Evolutionary conservation across 2,113 vertebrate genomes (phyloP), one percentile per base, ranked within the genome.

Genomic region (Myodes glareolus): DNA sequence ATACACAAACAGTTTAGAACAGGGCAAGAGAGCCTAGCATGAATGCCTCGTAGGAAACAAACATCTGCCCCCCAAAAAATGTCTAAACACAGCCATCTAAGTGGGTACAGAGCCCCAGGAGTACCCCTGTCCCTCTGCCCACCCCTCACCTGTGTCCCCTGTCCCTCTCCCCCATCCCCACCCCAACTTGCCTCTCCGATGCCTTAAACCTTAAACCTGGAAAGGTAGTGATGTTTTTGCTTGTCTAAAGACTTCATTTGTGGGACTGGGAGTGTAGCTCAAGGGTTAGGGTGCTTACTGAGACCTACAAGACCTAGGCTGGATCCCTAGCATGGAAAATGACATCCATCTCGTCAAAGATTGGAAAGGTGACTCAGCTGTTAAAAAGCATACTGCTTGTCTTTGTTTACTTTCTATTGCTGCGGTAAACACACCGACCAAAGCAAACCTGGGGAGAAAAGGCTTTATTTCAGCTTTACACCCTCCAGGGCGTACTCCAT

Each of bases 181-280:
- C 75, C 47, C 75, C 47, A 29, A 2, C 63, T 76, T 84, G 88
- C 88, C 87, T 91, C 52, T 68, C 17, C 70, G 67, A 47, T 68
- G 82, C 55, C 80, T 65, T 63, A 92, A 90, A 90, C 61, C 85
- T 84, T 42, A 92, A 90, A 90, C 61, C 85, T 84, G n/a, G 70
- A 95, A 97, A 93, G 88, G 58, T 65, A 55, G 29, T 68, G 55
- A 47, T 96, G 82, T 0, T 23, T 94, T 93, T 96, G 77, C 29
- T 78, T 58, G 42, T 77, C 86, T 75, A 85, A 91, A 73, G 73
- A 97, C 5, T 91, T 81, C 9, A 17, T 95, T 77, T 86, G 45
- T 61, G 39, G 19, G 21, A 10, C 19, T 78, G 27, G 52, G 25
- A 31, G 42, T 63, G 23, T 7, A 39, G 42, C 27, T 39, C 33